phyloP scores from a whole-genome alignment of 2,113 vertebrate species.

The Tetrao urogallus region DNA sequence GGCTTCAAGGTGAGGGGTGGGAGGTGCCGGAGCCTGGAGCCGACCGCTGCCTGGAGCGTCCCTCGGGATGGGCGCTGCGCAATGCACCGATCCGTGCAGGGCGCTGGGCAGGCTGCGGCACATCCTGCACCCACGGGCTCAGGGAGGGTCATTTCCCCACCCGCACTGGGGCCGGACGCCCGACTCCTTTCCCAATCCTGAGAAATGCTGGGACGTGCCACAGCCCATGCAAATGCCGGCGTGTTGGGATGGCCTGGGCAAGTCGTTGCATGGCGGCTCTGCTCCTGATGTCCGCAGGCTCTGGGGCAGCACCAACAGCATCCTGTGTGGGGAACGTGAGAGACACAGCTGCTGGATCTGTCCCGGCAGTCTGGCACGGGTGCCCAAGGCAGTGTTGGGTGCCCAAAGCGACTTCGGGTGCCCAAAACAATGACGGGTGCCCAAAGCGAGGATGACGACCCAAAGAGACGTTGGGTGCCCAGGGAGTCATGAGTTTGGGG shows the following conservation, averaged over 20 bases:
- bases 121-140: fast-evolving
- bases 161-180: neutral
- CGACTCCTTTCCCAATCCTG: neutral
- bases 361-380: neutral
- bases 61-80: neutral
- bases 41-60: neutral
- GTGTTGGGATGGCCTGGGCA: neutral
- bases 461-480: neutral
- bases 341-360: neutral
- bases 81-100: neutral
- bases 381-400: neutral
- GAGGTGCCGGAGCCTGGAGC: fast-evolving
- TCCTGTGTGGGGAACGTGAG: neutral
- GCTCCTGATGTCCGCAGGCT: neutral
- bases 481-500: neutral
- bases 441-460: neutral
- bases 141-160: constrained; percentile 32
- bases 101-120: neutral
- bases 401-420: neutral
- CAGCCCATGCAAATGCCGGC: neutral
- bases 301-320: neutral
- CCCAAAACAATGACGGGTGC: neutral
- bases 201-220: constrained; percentile 2
- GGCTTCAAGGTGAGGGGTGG: constrained; percentile 78
- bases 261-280: neutral